phyloP scores from a whole-genome alignment of 1,140 invertebrate genomes.

The Matsumurasca onukii region DNA sequence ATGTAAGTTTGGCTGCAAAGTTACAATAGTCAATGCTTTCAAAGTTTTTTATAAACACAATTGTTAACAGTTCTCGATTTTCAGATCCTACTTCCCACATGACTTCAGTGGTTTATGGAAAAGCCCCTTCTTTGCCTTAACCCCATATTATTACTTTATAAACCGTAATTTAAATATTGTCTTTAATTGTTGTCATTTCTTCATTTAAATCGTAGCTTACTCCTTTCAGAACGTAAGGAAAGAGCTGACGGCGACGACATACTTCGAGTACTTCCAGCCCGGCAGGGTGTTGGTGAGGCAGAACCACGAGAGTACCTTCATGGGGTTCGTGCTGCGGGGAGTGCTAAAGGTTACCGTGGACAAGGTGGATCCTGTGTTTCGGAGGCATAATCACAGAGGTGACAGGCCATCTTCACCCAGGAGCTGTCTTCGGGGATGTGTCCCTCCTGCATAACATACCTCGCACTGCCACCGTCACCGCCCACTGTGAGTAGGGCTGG shows the following conservation, averaged over 20 bases:
- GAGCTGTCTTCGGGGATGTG: conserved; percentile 63
- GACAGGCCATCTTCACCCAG: conserved; percentile 45
- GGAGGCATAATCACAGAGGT: neutral
- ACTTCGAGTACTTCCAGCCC: conserved; percentile 57
- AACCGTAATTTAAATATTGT: no score
- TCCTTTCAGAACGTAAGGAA: conserved; percentile 51
- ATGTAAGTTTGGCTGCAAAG: no score
- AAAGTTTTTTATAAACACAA: no score
- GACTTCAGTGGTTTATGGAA: no score
- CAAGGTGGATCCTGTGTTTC: conserved; percentile 16
- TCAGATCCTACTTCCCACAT: no score
- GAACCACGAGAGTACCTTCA: conserved; percentile 53
- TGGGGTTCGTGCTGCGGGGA: conserved; percentile 61
- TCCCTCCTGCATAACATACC: conserved; percentile 59
- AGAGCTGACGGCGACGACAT: conserved; percentile 53
- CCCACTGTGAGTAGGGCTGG: conserved; percentile 55
- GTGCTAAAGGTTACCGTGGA: conserved; percentile 50
- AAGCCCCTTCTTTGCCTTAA: no score
- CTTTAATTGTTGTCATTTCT: no score
- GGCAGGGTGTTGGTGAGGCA: conserved; percentile 57
- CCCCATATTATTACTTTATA: no score
- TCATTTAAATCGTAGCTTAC: no score
- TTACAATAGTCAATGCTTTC: no score
- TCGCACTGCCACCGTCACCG: conserved; percentile 57
- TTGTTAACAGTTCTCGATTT: no score